Conservation (phyloP, 2,797 vertebrate species). For the Linurgus olivaceus region DNA sequence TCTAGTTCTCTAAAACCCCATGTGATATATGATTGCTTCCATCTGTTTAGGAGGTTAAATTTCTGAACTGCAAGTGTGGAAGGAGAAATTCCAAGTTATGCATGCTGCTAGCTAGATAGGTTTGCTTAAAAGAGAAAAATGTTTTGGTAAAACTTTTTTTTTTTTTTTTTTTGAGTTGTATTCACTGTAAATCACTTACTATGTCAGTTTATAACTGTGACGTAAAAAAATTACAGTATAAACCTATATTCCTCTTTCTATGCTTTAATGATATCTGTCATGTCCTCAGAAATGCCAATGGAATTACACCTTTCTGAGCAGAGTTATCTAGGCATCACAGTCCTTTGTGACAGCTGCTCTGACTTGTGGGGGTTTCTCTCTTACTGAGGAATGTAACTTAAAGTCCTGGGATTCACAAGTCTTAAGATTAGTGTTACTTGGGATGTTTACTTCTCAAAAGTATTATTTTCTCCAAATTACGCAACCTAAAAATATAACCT, state of each 20-base stretch:
- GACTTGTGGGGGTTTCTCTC: not conserved
- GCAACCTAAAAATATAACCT: not conserved
- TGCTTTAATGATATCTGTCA: not conserved
- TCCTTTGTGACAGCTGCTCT: not conserved
- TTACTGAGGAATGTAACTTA: not conserved
- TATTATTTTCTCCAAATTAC: not conserved
- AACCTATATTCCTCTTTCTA: not conserved
- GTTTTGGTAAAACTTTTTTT: not conserved
- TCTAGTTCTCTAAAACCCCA: not conserved
- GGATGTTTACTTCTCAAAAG: not conserved
- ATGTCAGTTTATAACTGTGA: not conserved
- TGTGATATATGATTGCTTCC: not conserved
- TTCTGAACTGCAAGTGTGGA: not conserved
- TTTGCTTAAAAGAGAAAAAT: not conserved
- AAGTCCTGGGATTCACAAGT: not conserved
- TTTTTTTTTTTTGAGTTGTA: not conserved
- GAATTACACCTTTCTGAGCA: not conserved
- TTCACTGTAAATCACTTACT: not conserved
- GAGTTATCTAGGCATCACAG: not conserved
- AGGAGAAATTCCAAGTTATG: not conserved
- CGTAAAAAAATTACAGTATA: not conserved
- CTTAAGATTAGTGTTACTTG: not conserved
- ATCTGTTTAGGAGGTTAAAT: conserved; percentile 12
- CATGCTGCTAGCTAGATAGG: not conserved
- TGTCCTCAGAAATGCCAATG: not conserved